These are phyloP conservation scores for Romanogobio albipinnatus DNA, from an alignment of 2,113 vertebrate species.

Conservation along the genomic window DNA sequence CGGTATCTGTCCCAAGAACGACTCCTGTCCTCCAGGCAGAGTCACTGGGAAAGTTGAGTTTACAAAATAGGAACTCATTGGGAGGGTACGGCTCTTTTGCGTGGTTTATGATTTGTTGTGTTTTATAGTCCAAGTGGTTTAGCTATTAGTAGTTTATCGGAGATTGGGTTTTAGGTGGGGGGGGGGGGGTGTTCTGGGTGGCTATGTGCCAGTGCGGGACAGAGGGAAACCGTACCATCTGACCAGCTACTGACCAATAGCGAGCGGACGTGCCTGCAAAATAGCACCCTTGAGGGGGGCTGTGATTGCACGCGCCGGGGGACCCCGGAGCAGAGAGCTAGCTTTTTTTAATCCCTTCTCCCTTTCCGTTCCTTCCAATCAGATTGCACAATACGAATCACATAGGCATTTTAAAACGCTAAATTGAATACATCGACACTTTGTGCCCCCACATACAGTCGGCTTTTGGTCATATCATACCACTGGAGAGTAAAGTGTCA, in stretches of 20 bases:
- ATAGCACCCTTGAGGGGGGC: slow-evolving; percentile 85
- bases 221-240: slow-evolving; percentile 94
- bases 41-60: slow-evolving; percentile 98
- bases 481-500: slow-evolving; percentile 19
- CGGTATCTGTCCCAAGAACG: slow-evolving; percentile 96
- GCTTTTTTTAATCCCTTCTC: slow-evolving; percentile 61
- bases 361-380: slow-evolving; percentile 64
- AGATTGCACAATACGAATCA: slow-evolving; percentile 69
- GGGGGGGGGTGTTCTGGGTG: slow-evolving; percentile 80
- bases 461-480: not conserved
- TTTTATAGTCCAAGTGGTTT: slow-evolving; percentile 98
- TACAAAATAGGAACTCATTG: slow-evolving; percentile 99
- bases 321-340: slow-evolving; percentile 78
- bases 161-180: slow-evolving; percentile 94
- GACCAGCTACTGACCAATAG: slow-evolving; percentile 95
- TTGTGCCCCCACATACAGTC: slow-evolving; percentile 46
- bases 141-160: slow-evolving; percentile 99
- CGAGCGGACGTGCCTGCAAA: slow-evolving; percentile 87
- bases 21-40: slow-evolving; percentile 91
- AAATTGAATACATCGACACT: slow-evolving; percentile 70
- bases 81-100: slow-evolving; percentile 84
- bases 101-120: slow-evolving; percentile 99
- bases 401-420: slow-evolving; percentile 68
- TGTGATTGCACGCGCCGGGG: slow-evolving; percentile 79
- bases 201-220: slow-evolving; percentile 95